Evolutionary conservation across 2,113 vertebrate species (phyloP), one percentile per base, ranked within the genome.

Genomic region (Bubo bubo): DNA sequence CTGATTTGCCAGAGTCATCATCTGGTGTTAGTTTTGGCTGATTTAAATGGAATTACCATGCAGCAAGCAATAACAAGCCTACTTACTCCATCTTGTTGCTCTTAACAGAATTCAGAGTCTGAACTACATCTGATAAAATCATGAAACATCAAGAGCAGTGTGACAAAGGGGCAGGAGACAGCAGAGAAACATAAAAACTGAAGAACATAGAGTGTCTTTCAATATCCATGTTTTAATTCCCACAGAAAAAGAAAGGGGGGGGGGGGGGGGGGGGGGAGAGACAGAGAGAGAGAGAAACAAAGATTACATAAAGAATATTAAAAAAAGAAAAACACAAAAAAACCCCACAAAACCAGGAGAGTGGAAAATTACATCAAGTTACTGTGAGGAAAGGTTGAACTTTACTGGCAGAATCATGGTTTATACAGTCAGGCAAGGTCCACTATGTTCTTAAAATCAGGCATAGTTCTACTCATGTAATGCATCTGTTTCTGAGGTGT

Each of bases 191-290:
- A 62, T 4, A 47, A 2, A 30, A 59, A 83, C 67, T 47, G 1
- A 49, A 39, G 34, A 66, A 39, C 21, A 77, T 0, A 45, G 5
- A 43, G 4, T 8, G 3, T n/a, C 23, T 67, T 86, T 88, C 56
- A 66, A 34, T 35, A 74, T 34, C 23, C 9, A 30, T 3, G 39
- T 74, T 71, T 66, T 62, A 50, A 66, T 28, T 6, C 21, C 7
- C 23, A 37, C 5, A 53, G 37, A 49, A 3, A 87, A 86, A 53
- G 10, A 15, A 81, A 43, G 7, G 10, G 23, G 39, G 12, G 17
- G 9, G 7, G 2, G 8, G 9, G 7, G 2, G 8, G 7, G 10
- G 23, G 39, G 12, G 17, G 9, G 7, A 2, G 8, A 35, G 35
- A 35, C 35, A 35, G 2, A 37, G 2, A 20, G 1, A 41, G 3